Evolutionary conservation across 2,113 vertebrate genomes (phyloP).

Genomic region (Callaeas wilsoni): DNA sequence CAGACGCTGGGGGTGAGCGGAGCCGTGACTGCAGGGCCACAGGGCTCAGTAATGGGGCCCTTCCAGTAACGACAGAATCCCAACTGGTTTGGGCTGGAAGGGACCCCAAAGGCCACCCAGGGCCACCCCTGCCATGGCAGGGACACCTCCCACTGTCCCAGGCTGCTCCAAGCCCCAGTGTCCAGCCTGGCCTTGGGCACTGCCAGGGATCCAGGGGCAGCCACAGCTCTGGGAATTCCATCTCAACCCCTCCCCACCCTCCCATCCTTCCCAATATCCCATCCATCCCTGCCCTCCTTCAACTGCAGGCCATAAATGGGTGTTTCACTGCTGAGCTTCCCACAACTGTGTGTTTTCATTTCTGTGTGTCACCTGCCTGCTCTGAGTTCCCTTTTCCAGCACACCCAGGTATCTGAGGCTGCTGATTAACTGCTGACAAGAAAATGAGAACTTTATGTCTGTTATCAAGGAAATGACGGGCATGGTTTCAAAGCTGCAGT

Average conservation of each 20-base stretch:
- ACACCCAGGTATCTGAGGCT: background rate
- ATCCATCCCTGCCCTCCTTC: background rate
- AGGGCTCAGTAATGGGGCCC: rapidly evolving
- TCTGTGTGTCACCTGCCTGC: background rate
- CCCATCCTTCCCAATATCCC: background rate
- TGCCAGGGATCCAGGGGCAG: background rate
- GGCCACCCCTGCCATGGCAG: background rate
- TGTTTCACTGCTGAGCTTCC: background rate
- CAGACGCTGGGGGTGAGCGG: background rate
- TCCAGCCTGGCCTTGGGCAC: background rate
- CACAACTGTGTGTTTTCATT: rapidly evolving
- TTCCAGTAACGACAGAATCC: background rate
- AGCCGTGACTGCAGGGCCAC: rapidly evolving
- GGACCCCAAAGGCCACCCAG: rapidly evolving
- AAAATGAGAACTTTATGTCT: background rate
- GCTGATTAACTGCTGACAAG: background rate
- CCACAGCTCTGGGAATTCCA: background rate
- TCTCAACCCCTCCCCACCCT: background rate
- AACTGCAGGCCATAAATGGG: background rate
- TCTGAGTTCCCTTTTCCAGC: background rate
- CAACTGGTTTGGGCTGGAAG: background rate
- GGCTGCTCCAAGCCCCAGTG: background rate
- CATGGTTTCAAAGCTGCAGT: background rate
- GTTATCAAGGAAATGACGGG: background rate
- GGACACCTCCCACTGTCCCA: background rate